Evolutionary conservation across 1,140 invertebrate genomes (phyloP).

Genomic region (Lepidurus arcticus): DNA sequence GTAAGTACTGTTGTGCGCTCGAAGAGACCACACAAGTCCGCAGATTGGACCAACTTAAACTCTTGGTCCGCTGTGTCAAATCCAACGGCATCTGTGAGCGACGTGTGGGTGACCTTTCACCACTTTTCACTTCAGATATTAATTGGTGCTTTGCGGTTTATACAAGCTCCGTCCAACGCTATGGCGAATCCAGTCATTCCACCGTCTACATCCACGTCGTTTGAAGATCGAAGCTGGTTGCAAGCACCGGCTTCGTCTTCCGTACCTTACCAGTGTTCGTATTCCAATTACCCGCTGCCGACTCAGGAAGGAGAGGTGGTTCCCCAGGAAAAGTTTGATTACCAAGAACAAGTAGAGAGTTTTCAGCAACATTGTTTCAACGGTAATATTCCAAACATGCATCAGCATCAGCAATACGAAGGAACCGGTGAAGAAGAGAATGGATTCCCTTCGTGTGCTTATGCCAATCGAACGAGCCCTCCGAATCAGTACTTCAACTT

Average conservation of each 20-base stretch:
- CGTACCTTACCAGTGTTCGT: background rate
- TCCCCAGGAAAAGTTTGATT: background rate
- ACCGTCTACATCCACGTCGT: slow-evolving; percentile 2
- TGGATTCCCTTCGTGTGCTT: slow-evolving; percentile 7
- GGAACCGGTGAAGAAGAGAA: background rate
- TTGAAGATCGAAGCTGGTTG: background rate
- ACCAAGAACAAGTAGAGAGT: slow-evolving; percentile 4
- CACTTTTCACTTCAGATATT: slow-evolving; percentile 22
- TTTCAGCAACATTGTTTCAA: background rate
- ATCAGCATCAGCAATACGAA: background rate
- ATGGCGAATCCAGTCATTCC: slow-evolving; percentile 14
- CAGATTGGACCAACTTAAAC: slow-evolving; percentile 6
- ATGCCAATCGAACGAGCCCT: background rate
- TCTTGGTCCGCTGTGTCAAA: slow-evolving; percentile 15
- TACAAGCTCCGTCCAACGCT: background rate
- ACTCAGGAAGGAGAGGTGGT: background rate
- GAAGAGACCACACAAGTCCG: background rate
- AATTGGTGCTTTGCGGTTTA: slow-evolving; percentile 21
- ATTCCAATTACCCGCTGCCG: background rate
- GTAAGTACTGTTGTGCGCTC: slow-evolving; percentile 5
- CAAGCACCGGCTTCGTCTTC: background rate
- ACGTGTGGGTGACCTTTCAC: slow-evolving; percentile 17
- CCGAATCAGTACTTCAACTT: slow-evolving; percentile 10
- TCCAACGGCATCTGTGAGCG: slow-evolving; percentile 5
- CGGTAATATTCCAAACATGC: background rate